Percentiles rank a stretch among this genome's conserved stretches.
These are phyloP conservation scores for Melanotaenia duboulayi DNA, from an alignment of 2,113 vertebrate genomes.

Conservation along the genomic window DNA sequence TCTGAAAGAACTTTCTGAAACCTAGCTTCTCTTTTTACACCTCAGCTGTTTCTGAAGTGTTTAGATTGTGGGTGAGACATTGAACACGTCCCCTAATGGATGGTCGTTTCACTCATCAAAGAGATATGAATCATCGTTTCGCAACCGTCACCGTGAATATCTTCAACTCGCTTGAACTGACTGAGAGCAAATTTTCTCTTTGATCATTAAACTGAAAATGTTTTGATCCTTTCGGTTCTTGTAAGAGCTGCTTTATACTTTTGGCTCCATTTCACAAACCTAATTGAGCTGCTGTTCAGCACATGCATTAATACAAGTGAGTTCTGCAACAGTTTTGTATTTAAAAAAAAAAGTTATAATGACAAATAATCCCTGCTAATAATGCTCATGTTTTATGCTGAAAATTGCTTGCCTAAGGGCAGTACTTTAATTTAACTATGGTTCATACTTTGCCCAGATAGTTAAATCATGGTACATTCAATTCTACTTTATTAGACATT, in stretches of 20 bases:
- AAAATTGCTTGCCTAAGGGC: not conserved
- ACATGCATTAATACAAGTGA: not conserved
- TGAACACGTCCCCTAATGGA: not conserved
- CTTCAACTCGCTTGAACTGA: constrained; percentile 20
- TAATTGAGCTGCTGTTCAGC: not conserved
- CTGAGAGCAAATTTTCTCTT: not conserved
- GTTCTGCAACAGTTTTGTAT: not conserved
- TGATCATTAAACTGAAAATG: not conserved
- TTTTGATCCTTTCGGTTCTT: too few species aligned
- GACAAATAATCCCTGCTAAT: not conserved
- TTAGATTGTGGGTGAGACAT: constrained; percentile 20
- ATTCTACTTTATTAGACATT: not conserved
- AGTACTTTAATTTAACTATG: not conserved
- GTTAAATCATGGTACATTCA: not conserved
- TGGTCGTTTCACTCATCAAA: constrained; percentile 28
- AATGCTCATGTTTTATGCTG: not conserved
- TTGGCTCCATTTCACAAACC: not conserved
- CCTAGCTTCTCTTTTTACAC: not conserved
- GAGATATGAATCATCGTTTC: constrained; percentile 7
- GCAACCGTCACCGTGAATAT: constrained; percentile 27
- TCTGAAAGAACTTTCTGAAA: not conserved
- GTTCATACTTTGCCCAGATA: not conserved
- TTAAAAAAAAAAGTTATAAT: not conserved
- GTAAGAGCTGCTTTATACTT: not conserved
- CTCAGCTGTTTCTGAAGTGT: constrained; percentile 9